Evolutionary conservation across 2,113 vertebrate genomes (phyloP).

Genomic region (human): DNA sequence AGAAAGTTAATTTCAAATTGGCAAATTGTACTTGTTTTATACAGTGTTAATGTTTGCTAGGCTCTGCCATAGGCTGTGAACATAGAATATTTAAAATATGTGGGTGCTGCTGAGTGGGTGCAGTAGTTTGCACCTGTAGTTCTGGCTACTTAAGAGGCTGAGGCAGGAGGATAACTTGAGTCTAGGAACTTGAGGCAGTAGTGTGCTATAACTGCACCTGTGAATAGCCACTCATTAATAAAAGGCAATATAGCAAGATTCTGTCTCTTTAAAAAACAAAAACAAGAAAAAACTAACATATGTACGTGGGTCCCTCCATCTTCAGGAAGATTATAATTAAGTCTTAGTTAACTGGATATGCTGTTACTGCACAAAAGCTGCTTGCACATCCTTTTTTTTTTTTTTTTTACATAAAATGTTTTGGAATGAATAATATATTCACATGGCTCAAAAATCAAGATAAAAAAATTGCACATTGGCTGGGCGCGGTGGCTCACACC

Average conservation of each 20-base stretch:
- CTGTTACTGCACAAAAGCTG: neutral
- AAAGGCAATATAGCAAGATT: neutral
- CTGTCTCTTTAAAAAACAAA: neutral
- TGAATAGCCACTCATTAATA: neutral
- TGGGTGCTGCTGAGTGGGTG: neutral
- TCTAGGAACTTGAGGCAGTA: neutral
- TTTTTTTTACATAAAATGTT: neutral
- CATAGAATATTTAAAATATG: neutral
- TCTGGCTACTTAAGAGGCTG: neutral
- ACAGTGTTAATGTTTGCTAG: neutral
- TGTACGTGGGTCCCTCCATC: neutral
- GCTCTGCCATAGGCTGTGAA: neutral
- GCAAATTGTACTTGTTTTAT: neutral
- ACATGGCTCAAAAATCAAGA: slow-evolving; percentile 28
- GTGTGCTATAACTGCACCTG: neutral
- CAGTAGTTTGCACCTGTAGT: neutral
- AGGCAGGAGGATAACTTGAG: neutral
- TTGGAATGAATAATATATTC: neutral
- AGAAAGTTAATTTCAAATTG: neutral
- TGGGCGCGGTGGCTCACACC: too few relatives aligned
- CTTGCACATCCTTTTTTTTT: neutral
- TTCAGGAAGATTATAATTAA: slow-evolving; percentile 3
- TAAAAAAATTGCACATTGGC: neutral
- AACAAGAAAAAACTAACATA: neutral
- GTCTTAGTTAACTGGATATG: neutral